These are phyloP conservation scores for Aurelia sp. DNA, from an alignment of 30 jellyfish, hydroid and myxozoan genomes.

Conservation along the genomic window DNA sequence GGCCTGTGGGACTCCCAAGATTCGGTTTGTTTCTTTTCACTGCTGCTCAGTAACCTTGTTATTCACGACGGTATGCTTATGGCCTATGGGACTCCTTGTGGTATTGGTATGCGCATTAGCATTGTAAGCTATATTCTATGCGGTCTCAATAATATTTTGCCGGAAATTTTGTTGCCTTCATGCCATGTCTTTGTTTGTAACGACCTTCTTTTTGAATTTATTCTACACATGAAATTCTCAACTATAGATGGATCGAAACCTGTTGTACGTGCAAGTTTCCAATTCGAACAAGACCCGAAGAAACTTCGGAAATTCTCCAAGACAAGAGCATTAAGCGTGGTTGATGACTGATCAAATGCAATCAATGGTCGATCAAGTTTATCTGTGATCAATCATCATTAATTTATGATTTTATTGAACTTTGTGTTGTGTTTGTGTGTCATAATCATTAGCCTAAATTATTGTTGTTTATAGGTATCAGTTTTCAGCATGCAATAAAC, in stretches of 20 bases:
- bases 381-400: neutral
- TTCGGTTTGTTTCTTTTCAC: too few species aligned
- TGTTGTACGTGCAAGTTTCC: slow-evolving; percentile 47
- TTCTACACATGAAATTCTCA: slow-evolving; percentile 4
- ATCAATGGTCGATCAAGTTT: too few species aligned
- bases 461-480: neutral
- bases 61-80: too few species aligned
- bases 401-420: neutral
- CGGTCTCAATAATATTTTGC: neutral
- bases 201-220: neutral
- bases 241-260: slow-evolving; percentile 51
- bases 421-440: slow-evolving; percentile 18
- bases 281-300: slow-evolving; percentile 56
- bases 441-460: neutral
- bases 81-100: too few species aligned
- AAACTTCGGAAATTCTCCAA: slow-evolving; percentile 39
- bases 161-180: neutral
- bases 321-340: slow-evolving; percentile 6
- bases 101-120: neutral
- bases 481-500: too few species aligned
- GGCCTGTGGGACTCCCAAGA: too few species aligned
- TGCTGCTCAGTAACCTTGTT: too few species aligned
- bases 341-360: slow-evolving; percentile 13
- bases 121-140: too few species aligned
- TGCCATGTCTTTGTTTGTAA: neutral